A percentile compares a stretch with the other conserved stretches of the same genome.
phyloP scores from a whole-genome alignment of 2,113 vertebrate species.

The Pavo muticus region DNA sequence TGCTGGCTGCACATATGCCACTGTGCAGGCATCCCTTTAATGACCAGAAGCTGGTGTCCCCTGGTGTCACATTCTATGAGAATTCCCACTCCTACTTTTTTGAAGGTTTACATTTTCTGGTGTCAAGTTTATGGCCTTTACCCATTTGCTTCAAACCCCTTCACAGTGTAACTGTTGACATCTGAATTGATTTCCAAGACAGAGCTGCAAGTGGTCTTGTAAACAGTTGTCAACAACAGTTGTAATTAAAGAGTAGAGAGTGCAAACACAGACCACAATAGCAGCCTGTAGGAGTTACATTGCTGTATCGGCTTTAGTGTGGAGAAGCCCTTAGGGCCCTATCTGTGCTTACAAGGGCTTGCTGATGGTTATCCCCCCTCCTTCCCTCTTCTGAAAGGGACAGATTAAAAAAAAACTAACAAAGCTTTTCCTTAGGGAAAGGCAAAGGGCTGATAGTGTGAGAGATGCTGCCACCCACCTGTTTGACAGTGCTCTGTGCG shows the following conservation, averaged over 20 bases:
- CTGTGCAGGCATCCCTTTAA: background rate
- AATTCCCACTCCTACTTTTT: background rate
- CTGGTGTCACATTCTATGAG: accelerated
- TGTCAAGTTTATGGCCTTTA: background rate
- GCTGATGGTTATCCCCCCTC: background rate
- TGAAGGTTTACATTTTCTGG: background rate
- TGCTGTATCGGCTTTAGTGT: background rate
- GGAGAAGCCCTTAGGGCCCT: background rate
- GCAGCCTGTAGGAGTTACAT: background rate
- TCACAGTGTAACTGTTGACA: background rate
- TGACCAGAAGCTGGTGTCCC: background rate
- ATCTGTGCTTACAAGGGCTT: background rate
- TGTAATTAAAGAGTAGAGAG: conserved; percentile 14
- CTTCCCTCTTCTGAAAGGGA: background rate
- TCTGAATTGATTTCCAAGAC: conserved; percentile 24
- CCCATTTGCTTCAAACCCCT: background rate
- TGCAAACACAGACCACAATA: conserved; percentile 17
- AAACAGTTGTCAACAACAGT: background rate
- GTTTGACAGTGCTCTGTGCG: background rate
- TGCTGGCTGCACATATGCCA: accelerated
- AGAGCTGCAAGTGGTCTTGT: conserved; percentile 32
- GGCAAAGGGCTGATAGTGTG: background rate
- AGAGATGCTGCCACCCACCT: background rate
- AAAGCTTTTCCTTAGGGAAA: background rate
- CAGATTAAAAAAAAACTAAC: background rate